A percentile compares a stretch with the other conserved stretches of the same genome.
phyloP scores from a whole-genome alignment of 2,797 vertebrate species.

The Scleropages formosus region DNA sequence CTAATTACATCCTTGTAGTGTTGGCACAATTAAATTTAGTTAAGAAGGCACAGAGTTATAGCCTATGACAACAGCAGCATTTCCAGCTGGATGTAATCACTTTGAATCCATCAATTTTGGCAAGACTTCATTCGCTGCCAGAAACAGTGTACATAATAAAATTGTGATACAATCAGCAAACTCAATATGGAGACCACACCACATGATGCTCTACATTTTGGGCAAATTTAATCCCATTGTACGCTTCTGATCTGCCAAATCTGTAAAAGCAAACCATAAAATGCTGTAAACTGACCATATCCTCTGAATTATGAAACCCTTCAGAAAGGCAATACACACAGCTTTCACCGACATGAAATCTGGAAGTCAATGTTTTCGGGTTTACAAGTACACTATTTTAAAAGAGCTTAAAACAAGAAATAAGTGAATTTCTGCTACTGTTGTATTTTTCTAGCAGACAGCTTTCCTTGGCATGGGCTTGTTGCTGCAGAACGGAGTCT shows the following conservation, averaged over 20 bases:
- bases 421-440: not conserved
- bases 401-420: not conserved
- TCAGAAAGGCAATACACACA: not conserved
- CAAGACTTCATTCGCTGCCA: not conserved
- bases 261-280: too few relatives aligned
- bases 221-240: not conserved
- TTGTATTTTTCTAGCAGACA: not conserved
- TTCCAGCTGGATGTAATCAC: not conserved
- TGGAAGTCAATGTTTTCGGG: not conserved
- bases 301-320: too few relatives aligned
- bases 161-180: not conserved
- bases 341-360: not conserved
- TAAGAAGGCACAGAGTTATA: slow-evolving; percentile 4
- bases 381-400: not conserved
- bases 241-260: not conserved
- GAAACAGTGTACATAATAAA: not conserved
- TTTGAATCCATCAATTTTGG: not conserved
- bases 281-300: too few relatives aligned
- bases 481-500: too few relatives aligned
- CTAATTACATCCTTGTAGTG: slow-evolving; percentile 9
- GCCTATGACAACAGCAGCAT: not conserved
- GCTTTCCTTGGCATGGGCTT: too few relatives aligned
- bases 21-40: slow-evolving; percentile 6
- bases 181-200: not conserved
- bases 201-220: not conserved